phyloP scores from a whole-genome alignment of 2,888 invertebrate genomes.

The Nomada fucata region DNA sequence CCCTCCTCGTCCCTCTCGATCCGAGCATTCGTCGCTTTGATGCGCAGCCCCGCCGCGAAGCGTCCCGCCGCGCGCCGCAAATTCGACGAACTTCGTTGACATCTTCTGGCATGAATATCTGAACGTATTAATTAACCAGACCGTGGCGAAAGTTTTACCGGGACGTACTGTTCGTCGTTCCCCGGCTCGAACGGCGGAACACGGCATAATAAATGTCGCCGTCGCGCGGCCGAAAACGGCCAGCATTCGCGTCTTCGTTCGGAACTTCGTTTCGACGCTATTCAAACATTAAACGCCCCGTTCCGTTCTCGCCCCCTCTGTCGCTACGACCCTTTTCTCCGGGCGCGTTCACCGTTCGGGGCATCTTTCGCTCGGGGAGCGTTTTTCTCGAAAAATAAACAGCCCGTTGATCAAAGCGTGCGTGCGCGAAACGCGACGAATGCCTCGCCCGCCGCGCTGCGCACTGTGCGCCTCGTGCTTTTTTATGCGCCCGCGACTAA shows the following conservation, averaged over 20 bases:
- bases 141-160: slow-evolving; percentile 51
- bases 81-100: slow-evolving; percentile 57
- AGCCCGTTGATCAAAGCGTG: too few species aligned
- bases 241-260: slow-evolving; percentile 25
- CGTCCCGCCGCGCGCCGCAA: slow-evolving; percentile 41
- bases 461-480: background rate
- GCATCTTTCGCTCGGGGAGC: too few species aligned
- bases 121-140: slow-evolving; percentile 63
- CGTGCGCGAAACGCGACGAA: too few species aligned
- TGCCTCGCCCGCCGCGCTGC: background rate
- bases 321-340: background rate
- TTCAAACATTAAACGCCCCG: slow-evolving; percentile 13
- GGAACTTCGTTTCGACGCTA: slow-evolving; percentile 15
- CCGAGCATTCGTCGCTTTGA: slow-evolving; percentile 35
- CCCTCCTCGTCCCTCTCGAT: background rate
- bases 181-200: slow-evolving; percentile 25
- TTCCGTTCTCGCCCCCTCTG: background rate
- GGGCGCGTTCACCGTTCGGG: background rate
- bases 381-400: too few species aligned
- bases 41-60: slow-evolving; percentile 25
- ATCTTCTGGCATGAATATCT: slow-evolving; percentile 62
- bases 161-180: slow-evolving; percentile 38
- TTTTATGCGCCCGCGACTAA: background rate
- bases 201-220: slow-evolving; percentile 42
- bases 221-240: slow-evolving; percentile 25